Evolutionary conservation across 2,797 vertebrate genomes (phyloP), one percentile per base, ranked within the genome.

Genomic region (Sarcophilus harrisii): DNA sequence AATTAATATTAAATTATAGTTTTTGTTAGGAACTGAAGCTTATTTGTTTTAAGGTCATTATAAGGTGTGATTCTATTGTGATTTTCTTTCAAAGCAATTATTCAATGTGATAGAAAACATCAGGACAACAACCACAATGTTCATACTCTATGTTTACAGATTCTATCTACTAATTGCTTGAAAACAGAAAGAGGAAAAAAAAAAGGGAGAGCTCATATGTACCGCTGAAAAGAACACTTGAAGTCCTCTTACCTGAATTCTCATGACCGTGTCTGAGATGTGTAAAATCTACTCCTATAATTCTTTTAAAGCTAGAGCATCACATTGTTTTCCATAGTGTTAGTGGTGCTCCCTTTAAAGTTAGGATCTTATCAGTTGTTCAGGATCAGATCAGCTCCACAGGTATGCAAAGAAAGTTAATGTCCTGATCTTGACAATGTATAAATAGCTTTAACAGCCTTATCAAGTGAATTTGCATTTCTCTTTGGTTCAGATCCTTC

Each of bases 71-170:
- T 21, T 95, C 94, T 95, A 95, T 95, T 91, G 21, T 21, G 93
- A 91, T 6, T 57, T 52, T 92, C 66, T 94, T 97, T 96, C 24
- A 18, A 97, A 93, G 57, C n/a, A 96, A 92, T 96, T 94, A 94
- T n/a, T 90, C 58, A 55, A 1, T 93, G 0, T 90, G 94, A 73
- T 6, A 62, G 32, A 92, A 73, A 94, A 94, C 92, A 29, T 93
- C 28, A 91, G 38, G 66, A 92, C 1, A 93, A 66, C 5, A 38
- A 91, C 32, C 0, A 94, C 57, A 27, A 92, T 90, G 81, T 91
- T 92, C 0, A 52, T 94, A 90, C 93, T 90, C 18, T 45, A 11
- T 81, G 38, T 3, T 27, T 87, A 94, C 94, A 58, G 52, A 32
- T 90, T 1, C 32, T 62, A 2, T 94, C 13, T 95, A 60, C 93